Base-by-base conservation (phyloP, 2,888 invertebrate genomes). In the Minunthozetes semirufus region DNA sequence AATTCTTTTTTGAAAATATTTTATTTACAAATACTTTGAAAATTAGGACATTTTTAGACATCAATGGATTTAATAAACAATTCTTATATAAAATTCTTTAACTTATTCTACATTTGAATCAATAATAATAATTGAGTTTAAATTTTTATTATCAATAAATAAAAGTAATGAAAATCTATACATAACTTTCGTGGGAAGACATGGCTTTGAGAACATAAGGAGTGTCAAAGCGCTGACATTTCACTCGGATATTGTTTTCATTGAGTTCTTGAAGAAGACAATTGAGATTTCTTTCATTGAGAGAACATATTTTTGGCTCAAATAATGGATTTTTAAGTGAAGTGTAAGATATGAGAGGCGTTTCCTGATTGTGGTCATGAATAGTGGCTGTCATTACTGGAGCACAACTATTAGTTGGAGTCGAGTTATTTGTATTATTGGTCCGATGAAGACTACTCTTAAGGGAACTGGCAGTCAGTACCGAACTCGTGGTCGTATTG, bases 401-500 rank as follows among this genome's bases (percentile, higher is more conserved):
- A n/a, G 66, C 38, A 66, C 38, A 66, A 19, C 15, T 38, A 66
- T 66, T 66, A n/a, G n/a, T n/a, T n/a, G 42, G 11, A 8, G 19
- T n/a, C 25, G 22, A 2, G 6, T 38, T 72, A 8, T 38, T 4
- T 11, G 17, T 25, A 5, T 3, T 53, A 27, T 25, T 48, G 29
- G 72, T 48, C 25, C 25, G 13, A 19, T 74, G 5, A 8, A 74
- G n/a, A 56, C 66, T 66, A 42, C 74, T 76, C 27, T 76, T 76
- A 8, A 76, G 25, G 5, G 74, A 74, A 71, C 76, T 76, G 61
- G n/a, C n/a, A n/a, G 63, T 63, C 6, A 72, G 27, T 17, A 75
- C 38, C 2, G 63, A 66, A 25, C 66, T 74, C 11, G 29, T 74
- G 15, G 75, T 76, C 13, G 76, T 76, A 19, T 75, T 76, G 53